Evolutionary conservation across 1,140 invertebrate species (phyloP), one percentile per base, ranked within the genome.

Genomic region (Atopsyche davidsoni): DNA sequence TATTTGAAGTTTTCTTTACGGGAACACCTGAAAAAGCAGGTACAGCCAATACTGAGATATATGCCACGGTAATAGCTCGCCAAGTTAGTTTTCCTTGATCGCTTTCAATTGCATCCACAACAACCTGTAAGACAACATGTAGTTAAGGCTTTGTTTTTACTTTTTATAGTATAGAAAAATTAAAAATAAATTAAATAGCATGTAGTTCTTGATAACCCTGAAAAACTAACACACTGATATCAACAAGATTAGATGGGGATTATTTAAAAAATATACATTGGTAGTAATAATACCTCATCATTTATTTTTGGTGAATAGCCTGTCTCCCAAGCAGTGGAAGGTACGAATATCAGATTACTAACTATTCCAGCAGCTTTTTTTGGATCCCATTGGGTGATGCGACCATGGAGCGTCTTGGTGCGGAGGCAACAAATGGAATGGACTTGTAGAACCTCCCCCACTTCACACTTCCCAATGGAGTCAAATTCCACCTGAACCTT

Each of bases 61-160:
- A 46, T 43, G 69, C 61, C 16, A 81, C 60, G 53, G 75, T 73
- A 39, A 83, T 51, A 14, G 79, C 79, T 47, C 83, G 65, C 80
- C 81, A 84, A n/a, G 54, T 64, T 49, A 64, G 75, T 2, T 51
- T 42, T 11, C 70, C 72, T 69, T 85, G 82, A 50, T 78, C 76
- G 63, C 82, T 85, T 66, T 85, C 82, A 52, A 85, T 81, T 17
- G 76, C 72, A 59, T 84, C 77, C 10, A 73, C 70, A 40, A 76
- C 59, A 11, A 83, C 77, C 72, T 74, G 54, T 10, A 53, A 41
- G 43, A 45, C 11, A 46, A 34, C 11, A 34, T 11, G 16, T 11
- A 34, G 16, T 11, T 34, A 34, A 13, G 32, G 16, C 24, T 28
- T 28, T 28, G n/a, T 6, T 6, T 28, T 28, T 28, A n/a, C 6